Percentiles rank a stretch among this genome's conserved stretches.
Evolutionary conservation across 2,888 invertebrate species (phyloP).

Genomic region (Mystacides longicornis): DNA sequence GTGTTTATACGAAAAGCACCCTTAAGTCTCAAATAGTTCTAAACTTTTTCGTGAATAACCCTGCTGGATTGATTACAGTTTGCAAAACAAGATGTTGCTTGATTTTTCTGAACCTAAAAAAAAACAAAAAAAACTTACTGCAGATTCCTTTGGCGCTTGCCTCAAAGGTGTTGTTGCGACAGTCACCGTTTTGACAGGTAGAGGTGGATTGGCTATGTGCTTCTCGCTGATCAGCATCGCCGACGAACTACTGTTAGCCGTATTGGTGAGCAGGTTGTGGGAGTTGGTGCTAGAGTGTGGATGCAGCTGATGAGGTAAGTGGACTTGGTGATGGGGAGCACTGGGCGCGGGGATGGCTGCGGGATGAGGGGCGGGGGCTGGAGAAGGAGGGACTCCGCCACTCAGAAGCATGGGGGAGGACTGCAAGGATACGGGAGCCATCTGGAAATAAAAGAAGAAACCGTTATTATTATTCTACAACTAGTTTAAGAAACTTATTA

Average conservation of each 20-base stretch:
- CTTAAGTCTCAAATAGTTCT: too few species aligned
- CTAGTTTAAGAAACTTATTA: too few species aligned
- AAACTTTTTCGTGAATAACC: too few species aligned
- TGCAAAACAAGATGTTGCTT: too few species aligned
- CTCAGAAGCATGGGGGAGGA: background rate
- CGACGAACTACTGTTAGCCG: background rate
- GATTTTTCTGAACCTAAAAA: too few species aligned
- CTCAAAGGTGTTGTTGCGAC: background rate
- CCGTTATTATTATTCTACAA: background rate
- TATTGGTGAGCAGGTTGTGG: background rate
- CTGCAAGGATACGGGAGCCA: conserved; percentile 7
- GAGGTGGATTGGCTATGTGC: background rate
- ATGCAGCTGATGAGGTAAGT: background rate
- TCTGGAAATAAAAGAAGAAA: conserved; percentile 2
- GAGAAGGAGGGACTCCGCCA: conserved; percentile 6
- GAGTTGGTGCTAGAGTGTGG: background rate
- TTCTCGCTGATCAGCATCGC: background rate
- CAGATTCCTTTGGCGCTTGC: background rate
- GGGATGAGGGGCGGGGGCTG: conserved; percentile 3
- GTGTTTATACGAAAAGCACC: too few species aligned
- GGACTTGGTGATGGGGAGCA: conserved; percentile 1
- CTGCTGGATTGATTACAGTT: too few species aligned
- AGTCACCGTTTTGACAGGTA: background rate
- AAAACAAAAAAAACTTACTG: too few species aligned
- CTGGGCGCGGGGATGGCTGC: conserved; percentile 1